A percentile compares a stretch with the other conserved stretches of the same genome.
Evolutionary conservation across 1,140 invertebrate genomes (phyloP).

Genomic region (Euwallacea similis): DNA sequence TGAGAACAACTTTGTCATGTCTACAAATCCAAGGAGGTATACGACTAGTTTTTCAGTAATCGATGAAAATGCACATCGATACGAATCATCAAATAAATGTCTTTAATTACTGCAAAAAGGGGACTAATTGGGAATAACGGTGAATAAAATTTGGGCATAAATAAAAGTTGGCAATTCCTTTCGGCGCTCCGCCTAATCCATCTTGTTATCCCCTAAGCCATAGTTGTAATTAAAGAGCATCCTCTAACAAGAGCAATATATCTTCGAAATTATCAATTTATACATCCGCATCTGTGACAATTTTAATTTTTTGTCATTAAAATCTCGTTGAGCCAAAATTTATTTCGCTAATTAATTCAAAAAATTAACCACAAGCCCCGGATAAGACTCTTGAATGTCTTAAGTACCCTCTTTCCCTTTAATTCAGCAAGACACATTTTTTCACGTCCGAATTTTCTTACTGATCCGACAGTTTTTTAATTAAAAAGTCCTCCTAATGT

Average conservation of each 20-base stretch:
- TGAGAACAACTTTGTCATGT: no score
- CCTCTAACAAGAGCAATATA: slow-evolving; percentile 48
- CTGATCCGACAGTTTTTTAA: slow-evolving; percentile 23
- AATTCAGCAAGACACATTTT: slow-evolving; percentile 33
- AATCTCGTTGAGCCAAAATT: slow-evolving; percentile 46
- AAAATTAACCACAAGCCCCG: slow-evolving; percentile 47
- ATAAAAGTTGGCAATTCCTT: slow-evolving; percentile 39
- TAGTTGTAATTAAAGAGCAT: slow-evolving; percentile 48
- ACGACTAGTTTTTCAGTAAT: no score
- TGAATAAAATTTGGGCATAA: slow-evolving; percentile 36
- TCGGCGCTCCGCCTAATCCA: slow-evolving; percentile 44
- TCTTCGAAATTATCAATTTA: slow-evolving; percentile 51
- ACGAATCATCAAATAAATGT: slow-evolving; percentile 16
- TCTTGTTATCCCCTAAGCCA: slow-evolving; percentile 46
- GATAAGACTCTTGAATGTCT: slow-evolving; percentile 28
- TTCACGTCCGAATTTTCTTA: slow-evolving; percentile 18
- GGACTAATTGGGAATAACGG: not conserved
- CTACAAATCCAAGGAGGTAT: no score
- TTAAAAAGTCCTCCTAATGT: slow-evolving; percentile 23
- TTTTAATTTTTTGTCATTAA: slow-evolving; percentile 52
- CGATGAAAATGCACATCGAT: not conserved
- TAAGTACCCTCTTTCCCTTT: slow-evolving; percentile 17
- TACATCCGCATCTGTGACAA: slow-evolving; percentile 50
- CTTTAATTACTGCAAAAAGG: slow-evolving; percentile 9
- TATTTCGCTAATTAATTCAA: slow-evolving; percentile 50